Percentiles rank a stretch among this genome's conserved stretches.
Conservation (phyloP, 1,140 invertebrate species). For the Heliothis virescens region DNA sequence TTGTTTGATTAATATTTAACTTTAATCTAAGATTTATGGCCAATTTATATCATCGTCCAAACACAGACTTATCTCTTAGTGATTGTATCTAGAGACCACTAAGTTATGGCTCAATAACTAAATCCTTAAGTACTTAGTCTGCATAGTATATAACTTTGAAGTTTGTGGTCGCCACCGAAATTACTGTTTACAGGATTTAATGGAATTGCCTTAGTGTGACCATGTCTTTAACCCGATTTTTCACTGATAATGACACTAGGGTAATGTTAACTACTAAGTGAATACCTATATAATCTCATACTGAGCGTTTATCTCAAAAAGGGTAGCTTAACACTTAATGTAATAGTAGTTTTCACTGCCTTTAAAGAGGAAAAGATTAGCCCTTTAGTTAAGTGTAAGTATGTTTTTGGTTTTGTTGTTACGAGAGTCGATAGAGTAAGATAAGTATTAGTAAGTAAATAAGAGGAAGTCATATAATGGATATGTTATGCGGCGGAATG, state of each 20-base stretch:
- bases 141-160: background rate
- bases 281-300: background rate
- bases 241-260: conserved; percentile 28
- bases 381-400: too few relatives aligned
- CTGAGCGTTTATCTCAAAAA: background rate
- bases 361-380: too few relatives aligned
- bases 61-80: background rate
- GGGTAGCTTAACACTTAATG: conserved; percentile 4
- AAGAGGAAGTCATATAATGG: too few relatives aligned
- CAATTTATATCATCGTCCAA: background rate
- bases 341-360: background rate
- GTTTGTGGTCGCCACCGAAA: conserved; percentile 29
- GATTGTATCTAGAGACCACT: background rate
- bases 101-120: background rate
- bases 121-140: background rate
- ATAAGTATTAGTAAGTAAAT: too few relatives aligned
- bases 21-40: too few relatives aligned
- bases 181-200: conserved; percentile 48
- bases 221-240: background rate
- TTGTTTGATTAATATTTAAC: too few relatives aligned
- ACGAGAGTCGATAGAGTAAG: too few relatives aligned
- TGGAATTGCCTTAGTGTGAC: conserved; percentile 14
- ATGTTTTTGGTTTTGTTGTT: too few relatives aligned
- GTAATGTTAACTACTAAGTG: conserved; percentile 4
- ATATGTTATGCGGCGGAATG: too few relatives aligned